Evolutionary conservation across 2,888 invertebrate species (phyloP), one percentile per base, ranked within the genome.

Genomic region (Lycaena phlaeas): DNA sequence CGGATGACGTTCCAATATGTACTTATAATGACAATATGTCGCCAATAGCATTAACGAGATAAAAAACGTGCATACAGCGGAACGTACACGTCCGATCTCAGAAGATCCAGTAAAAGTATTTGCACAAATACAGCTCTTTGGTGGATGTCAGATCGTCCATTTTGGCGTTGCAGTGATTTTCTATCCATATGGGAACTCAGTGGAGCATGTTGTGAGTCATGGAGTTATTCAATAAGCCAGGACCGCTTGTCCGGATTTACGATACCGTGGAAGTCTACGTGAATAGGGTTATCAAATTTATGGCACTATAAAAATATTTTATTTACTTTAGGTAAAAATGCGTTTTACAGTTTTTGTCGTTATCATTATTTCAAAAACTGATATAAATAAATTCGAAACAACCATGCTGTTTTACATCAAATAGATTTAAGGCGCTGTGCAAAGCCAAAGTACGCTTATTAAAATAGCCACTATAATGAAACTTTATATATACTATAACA

Each of bases 221-320:
- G 69, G 75, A 70, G 68, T 76, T 75, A 79, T 81, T 78, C 72
- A 76, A 79, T 81, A 77, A 76, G 58, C 66, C 63, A 58, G 58
- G 54, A 53, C 51, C 52, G 54, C 52, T 57, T 61, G 60, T 64
- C 53, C 60, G 60, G 62, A 64, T 61, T 65, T 65, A 67, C 59
- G 55, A 51, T 50, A 57, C 67, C 63, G 61, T 65, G 59, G 61
- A 61, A 59, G 50, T 51, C 53, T 52, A 51, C 42, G 51, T 55
- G 54, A 56, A 46, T 48, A 56, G 54, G 54, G 54, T 54, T 56
- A 51, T 41, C 46, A 43, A 42, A 46, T 47, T 44, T 39, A 39
- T 31, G 34, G 36, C 22, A 44, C 34, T 36, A 31, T 38, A 28
- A 41, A 40, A 38, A 44, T 31, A 41, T 41, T 41, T 44, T 37